Percentiles rank a stretch among this genome's conserved stretches.
phyloP scores from a whole-genome alignment of 2,113 vertebrate genomes.

The Ibidorhyncha struthersii region DNA sequence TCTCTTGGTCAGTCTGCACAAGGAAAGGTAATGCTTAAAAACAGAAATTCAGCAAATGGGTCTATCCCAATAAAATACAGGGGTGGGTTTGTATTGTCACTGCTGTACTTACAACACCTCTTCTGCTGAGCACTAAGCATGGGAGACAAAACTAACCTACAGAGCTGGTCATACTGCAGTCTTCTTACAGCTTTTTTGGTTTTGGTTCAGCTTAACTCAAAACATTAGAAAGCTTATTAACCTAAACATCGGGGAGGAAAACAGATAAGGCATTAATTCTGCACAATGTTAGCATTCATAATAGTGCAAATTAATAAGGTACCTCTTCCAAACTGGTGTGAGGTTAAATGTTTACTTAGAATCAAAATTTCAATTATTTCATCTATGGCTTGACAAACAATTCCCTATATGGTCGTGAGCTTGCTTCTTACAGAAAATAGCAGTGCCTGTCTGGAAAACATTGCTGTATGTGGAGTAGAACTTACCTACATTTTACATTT shows the following conservation, averaged over 20 bases:
- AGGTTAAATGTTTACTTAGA: conserved; percentile 59
- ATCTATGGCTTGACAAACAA: conserved; percentile 77
- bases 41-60: conserved; percentile 31
- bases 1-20: conserved; percentile 76
- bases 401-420: not conserved
- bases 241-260: conserved; percentile 69
- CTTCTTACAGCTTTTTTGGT: conserved; percentile 45
- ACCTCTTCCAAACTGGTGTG: conserved; percentile 59
- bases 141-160: conserved; percentile 30
- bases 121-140: conserved; percentile 34
- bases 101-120: conserved; percentile 15
- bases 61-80: conserved; percentile 17
- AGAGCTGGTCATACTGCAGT: conserved; percentile 33
- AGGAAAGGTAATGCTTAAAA: conserved; percentile 60
- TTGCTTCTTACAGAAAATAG: not conserved
- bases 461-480: not conserved
- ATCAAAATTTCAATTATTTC: conserved; percentile 60
- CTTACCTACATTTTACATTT: not conserved
- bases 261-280: conserved; percentile 80
- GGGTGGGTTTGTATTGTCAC: conserved; percentile 3
- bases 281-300: conserved; percentile 69
- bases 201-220: conserved; percentile 75
- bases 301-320: conserved; percentile 81
- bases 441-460: conserved; percentile 18
- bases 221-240: conserved; percentile 78